Evolutionary conservation across 2,113 vertebrate genomes (phyloP).

Genomic region (Anthoscopus minutus): DNA sequence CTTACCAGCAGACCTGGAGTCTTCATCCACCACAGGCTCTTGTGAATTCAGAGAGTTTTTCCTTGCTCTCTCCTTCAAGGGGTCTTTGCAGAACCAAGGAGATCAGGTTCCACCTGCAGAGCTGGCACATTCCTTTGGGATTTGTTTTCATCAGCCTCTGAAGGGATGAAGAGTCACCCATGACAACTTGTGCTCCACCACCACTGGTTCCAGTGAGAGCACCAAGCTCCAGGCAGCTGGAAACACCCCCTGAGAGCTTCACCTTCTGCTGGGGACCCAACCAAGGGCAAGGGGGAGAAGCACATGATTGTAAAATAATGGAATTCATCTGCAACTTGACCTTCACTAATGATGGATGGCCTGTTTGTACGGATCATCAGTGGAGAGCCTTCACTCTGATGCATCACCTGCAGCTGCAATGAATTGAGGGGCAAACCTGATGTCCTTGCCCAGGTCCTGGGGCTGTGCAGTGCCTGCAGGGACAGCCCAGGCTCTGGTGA

Average conservation of each 20-base stretch:
- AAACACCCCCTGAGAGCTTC: background rate
- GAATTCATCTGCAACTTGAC: slow-evolving; percentile 42
- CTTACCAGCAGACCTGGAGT: background rate
- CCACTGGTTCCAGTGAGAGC: accelerated
- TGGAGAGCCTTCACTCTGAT: background rate
- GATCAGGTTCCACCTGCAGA: background rate
- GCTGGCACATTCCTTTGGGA: background rate
- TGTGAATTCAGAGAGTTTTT: background rate
- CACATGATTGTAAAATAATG: slow-evolving; percentile 31
- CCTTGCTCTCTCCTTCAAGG: background rate
- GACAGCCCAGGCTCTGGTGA: background rate
- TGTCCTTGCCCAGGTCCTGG: background rate
- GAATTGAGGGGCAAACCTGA: background rate
- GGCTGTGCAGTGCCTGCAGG: background rate
- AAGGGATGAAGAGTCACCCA: background rate
- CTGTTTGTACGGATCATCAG: background rate
- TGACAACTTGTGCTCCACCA: background rate
- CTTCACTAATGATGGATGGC: slow-evolving; percentile 59
- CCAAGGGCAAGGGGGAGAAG: background rate
- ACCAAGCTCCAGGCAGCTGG: background rate
- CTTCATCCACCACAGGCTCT: background rate
- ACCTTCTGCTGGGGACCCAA: background rate
- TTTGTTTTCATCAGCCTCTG: background rate
- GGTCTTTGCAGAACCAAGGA: background rate
- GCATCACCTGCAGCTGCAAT: slow-evolving; percentile 5